phyloP scores from a whole-genome alignment of 2,888 invertebrate genomes.

The Campaea margaritaria region DNA sequence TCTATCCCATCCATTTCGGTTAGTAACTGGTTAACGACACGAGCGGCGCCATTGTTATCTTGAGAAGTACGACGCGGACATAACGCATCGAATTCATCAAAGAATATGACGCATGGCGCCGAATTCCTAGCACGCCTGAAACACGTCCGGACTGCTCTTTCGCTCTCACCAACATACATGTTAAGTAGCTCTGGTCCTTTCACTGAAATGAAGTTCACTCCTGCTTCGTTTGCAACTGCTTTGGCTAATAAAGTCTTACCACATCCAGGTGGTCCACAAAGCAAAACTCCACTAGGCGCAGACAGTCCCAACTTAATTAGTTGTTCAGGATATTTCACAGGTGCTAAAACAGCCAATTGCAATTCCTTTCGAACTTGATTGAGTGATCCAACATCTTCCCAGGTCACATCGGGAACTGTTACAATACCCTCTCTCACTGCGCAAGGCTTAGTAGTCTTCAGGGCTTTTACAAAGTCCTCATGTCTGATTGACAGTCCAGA shows the following conservation, averaged over 20 bases:
- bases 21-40: slow-evolving; percentile 98
- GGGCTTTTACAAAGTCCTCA: slow-evolving; percentile 91
- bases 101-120: slow-evolving; percentile 99
- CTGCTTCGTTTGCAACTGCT: slow-evolving; percentile 99
- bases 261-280: slow-evolving; percentile 99
- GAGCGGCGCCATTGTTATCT: slow-evolving; percentile 89
- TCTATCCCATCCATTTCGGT: slow-evolving; percentile 99
- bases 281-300: slow-evolving; percentile 94
- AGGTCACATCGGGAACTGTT: slow-evolving; percentile 98
- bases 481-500: slow-evolving; percentile 88
- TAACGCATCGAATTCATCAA: slow-evolving; percentile 98
- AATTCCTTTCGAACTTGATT: slow-evolving; percentile 94
- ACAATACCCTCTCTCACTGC: slow-evolving; percentile 98
- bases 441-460: slow-evolving; percentile 95
- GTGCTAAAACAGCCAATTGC: slow-evolving; percentile 95
- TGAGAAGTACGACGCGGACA: slow-evolving; percentile 95
- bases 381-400: slow-evolving; percentile 98
- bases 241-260: slow-evolving; percentile 98
- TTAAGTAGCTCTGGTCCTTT: slow-evolving; percentile 99
- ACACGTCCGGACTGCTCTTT: slow-evolving; percentile 97
- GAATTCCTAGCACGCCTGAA: slow-evolving; percentile 98
- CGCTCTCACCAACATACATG: slow-evolving; percentile 99
- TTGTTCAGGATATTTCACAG: slow-evolving; percentile 94
- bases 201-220: slow-evolving; percentile 99
- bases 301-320: slow-evolving; percentile 91